Evolutionary conservation across 2,888 invertebrate species (phyloP).

Genomic region (Muscina levida): DNA sequence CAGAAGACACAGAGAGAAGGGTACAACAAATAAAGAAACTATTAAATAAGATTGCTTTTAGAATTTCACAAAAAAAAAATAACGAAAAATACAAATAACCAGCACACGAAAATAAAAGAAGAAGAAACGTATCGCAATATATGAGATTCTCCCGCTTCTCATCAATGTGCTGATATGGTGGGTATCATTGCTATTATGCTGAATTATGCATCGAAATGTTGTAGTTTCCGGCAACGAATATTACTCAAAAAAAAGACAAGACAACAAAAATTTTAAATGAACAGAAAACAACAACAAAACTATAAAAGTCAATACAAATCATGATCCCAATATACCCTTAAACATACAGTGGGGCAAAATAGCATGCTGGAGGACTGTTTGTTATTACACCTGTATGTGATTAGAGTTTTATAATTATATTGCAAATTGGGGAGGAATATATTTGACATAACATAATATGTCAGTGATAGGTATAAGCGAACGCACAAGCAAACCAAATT

Average conservation of each 20-base stretch:
- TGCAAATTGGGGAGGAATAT: too few species aligned
- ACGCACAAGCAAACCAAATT: too few species aligned
- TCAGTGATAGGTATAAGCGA: too few species aligned
- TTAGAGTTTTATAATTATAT: too few species aligned
- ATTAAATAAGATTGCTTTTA: slow-evolving; percentile 39
- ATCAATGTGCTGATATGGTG: slow-evolving; percentile 14
- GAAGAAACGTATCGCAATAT: too few species aligned
- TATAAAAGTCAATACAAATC: slow-evolving; percentile 26
- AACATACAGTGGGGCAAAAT: background rate
- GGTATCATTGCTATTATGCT: slow-evolving; percentile 22
- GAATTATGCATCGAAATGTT: slow-evolving; percentile 20
- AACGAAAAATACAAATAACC: too few species aligned
- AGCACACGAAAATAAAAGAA: too few species aligned
- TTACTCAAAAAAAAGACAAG: background rate
- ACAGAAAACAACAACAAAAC: background rate
- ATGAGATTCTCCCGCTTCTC: background rate
- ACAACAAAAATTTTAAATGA: background rate
- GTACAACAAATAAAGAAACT: slow-evolving; percentile 32
- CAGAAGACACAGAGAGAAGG: background rate
- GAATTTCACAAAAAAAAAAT: background rate
- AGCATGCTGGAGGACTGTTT: too few species aligned
- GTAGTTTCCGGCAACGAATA: slow-evolving; percentile 35
- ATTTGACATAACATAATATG: too few species aligned
- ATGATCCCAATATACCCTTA: background rate
- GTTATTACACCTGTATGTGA: too few species aligned